Evolutionary conservation across 2,797 vertebrate species (phyloP).

Genomic region (Triplophysa bombifrons): DNA sequence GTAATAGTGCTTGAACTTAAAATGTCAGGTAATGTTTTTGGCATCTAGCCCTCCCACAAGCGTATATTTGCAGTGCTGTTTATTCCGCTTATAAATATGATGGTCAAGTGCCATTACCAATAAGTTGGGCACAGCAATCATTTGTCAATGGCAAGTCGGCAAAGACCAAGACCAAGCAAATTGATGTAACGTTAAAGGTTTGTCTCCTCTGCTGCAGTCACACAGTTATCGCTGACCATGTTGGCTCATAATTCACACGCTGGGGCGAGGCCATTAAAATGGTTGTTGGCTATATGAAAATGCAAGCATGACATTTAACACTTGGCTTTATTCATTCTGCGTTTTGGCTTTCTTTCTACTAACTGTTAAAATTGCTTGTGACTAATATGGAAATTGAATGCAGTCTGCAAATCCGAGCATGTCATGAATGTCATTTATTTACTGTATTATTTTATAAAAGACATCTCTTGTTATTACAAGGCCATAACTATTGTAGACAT

Average conservation of each 20-base stretch:
- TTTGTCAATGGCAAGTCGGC: neutral
- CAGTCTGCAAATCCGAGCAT: neutral
- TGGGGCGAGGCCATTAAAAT: slow-evolving; percentile 63
- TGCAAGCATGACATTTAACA: slow-evolving; percentile 9
- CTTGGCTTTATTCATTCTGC: neutral
- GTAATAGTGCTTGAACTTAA: neutral
- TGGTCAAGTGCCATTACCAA: neutral
- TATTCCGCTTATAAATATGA: neutral
- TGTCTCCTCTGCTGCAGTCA: neutral
- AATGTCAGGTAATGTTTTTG: neutral
- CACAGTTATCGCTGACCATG: slow-evolving; percentile 1
- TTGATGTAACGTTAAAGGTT: slow-evolving; percentile 13
- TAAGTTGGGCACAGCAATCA: neutral
- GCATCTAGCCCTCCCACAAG: too few species aligned
- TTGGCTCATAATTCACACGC: slow-evolving; percentile 19
- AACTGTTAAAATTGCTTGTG: neutral
- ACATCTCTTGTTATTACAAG: neutral
- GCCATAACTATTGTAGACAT: neutral
- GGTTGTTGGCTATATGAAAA: slow-evolving; percentile 52
- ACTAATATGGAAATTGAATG: neutral
- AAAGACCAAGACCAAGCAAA: neutral
- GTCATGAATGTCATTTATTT: neutral
- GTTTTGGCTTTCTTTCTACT: neutral
- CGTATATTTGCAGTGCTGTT: too few species aligned
- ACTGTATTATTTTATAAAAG: neutral